Evolutionary conservation across 92 coral and sea anemone species (phyloP).

Genomic region (Siderastrea siderea): DNA sequence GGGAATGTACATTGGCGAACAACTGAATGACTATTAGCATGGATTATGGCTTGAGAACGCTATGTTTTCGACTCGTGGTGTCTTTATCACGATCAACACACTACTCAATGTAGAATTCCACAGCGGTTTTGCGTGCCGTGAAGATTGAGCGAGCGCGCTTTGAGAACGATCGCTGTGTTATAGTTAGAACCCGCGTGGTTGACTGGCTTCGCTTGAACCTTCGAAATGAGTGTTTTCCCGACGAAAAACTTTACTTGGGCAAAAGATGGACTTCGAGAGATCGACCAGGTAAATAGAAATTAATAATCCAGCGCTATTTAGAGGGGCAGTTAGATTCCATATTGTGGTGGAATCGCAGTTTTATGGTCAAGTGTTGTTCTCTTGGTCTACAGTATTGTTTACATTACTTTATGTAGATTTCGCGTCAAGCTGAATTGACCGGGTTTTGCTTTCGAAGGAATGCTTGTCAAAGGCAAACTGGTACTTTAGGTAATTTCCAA

Average conservation of each 20-base stretch:
- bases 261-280: constrained; percentile 75
- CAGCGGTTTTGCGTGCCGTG: neutral
- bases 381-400: constrained; percentile 49
- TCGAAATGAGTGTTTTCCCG: constrained; percentile 52
- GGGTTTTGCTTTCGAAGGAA: neutral
- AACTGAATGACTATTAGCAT: constrained; percentile 31
- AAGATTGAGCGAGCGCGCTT: constrained; percentile 7
- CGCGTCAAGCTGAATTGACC: constrained; percentile 1
- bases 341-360: constrained; percentile 12
- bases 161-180: constrained; percentile 16
- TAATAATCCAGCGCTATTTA: constrained; percentile 41
- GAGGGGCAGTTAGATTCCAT: constrained; percentile 35
- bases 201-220: constrained; percentile 4
- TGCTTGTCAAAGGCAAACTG: neutral
- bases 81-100: neutral
- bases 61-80: constrained; percentile 36
- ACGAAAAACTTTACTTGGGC: constrained; percentile 71
- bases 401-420: constrained; percentile 58
- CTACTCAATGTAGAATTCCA: neutral
- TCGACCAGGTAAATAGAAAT: constrained; percentile 75
- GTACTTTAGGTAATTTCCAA: neutral
- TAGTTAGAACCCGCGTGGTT: constrained; percentile 51
- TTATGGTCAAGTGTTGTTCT: constrained; percentile 14
- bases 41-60: constrained; percentile 52
- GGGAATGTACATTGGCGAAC: constrained; percentile 38